Evolutionary conservation across 2,888 invertebrate genomes (phyloP), one percentile per base, ranked within the genome.

Genomic region (Tribolium freemani): DNA sequence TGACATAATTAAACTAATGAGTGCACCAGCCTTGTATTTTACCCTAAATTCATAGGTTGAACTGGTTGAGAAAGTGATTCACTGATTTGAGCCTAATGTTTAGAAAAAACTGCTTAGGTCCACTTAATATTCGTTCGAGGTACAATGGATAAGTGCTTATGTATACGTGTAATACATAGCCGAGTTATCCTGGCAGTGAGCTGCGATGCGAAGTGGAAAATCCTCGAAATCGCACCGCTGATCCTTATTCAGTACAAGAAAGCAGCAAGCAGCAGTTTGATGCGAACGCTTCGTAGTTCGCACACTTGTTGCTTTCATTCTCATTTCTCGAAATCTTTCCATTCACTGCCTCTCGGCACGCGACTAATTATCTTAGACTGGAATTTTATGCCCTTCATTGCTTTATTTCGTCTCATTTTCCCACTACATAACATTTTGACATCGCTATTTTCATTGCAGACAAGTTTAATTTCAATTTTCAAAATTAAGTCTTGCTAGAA

Each of bases 271-370:
- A 72, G 71, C 54, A 72, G 46, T 53, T 68, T 67, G 69, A 60
- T 56, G 51, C 60, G 63, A 69, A 54, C 72, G 67, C 76, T 75
- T 74, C 74, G 73, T 72, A 71, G 76, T 75, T 76, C 77, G 79
- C 80, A 82, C 80, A 81, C 80, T 80, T 80, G 80, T 80, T 79
- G 78, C 80, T 77, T 76, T 76, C 76, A 72, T 78, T 79, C 78
- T 75, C 77, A 73, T 77, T 77, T 75, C 76, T 69, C 75, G 71
- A 76, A 74, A 74, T 76, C 78, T 76, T 74, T 77, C 76, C 76
- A 77, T 78, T 78, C 77, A 76, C 77, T 72, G 77, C 71, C 71
- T 74, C 79, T 72, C 80, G 77, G 80, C 81, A 82, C 79, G 80
- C 81, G 79, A 80, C 80, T 82, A 81, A 82, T 82, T 82, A 82